These are phyloP conservation scores for Celastrina argiolus DNA, from an alignment of 2,888 invertebrate genomes.

Conservation along the genomic window DNA sequence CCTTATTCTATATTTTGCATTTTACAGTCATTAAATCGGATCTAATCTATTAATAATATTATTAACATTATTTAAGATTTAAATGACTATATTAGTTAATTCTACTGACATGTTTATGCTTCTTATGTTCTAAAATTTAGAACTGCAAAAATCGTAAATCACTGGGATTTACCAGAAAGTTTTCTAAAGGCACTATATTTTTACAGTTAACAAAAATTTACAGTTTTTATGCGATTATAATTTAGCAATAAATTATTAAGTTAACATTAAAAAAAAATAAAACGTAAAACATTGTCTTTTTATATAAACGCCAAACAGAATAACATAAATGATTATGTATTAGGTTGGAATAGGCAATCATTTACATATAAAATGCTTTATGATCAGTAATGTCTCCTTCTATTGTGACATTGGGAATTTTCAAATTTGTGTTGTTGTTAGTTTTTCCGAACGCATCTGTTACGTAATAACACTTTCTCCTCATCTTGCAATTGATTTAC, in stretches of 20 bases:
- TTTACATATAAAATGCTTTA: not conserved
- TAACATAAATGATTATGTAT: not conserved
- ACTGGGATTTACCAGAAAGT: no score
- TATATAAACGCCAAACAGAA: not conserved
- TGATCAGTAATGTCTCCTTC: not conserved
- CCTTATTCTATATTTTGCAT: not conserved
- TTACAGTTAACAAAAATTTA: no score
- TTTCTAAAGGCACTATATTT: no score
- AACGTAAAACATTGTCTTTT: not conserved
- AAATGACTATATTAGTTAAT: conserved; percentile 1
- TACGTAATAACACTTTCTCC: conserved; percentile 51
- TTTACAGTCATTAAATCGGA: not conserved
- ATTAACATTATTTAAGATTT: not conserved
- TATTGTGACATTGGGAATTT: not conserved
- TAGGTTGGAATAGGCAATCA: not conserved
- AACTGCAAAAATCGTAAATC: no score
- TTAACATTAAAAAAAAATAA: not conserved
- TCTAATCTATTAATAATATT: not conserved
- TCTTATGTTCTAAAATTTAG: not conserved
- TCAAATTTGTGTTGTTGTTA: conserved; percentile 1
- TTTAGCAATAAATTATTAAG: not conserved
- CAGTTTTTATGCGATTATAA: not conserved
- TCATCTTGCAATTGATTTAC: conserved; percentile 59
- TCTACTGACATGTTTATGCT: not conserved
- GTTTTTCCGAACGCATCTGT: conserved; percentile 12